These are phyloP conservation scores for Mus spretus DNA, from an alignment of 2,797 vertebrate species.

Conservation along the genomic window DNA sequence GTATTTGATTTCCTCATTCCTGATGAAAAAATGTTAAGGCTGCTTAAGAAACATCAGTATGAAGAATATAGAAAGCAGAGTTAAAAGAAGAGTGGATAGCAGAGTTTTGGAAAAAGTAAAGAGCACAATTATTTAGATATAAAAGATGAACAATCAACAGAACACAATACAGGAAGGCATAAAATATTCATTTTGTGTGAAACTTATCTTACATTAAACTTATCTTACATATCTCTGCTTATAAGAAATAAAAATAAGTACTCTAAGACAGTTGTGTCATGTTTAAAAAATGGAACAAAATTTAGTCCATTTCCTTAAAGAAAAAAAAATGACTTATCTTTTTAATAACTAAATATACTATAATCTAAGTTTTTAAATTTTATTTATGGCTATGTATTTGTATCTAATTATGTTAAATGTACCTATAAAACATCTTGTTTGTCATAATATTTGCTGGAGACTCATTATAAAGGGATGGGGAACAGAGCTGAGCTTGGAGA, in stretches of 20 bases:
- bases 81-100: neutral
- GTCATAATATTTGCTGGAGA: conserved; percentile 32
- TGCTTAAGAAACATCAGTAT: conserved; percentile 23
- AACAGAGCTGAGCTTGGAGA: neutral
- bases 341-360: neutral
- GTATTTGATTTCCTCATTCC: conserved; percentile 28
- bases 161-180: neutral
- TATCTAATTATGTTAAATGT: conserved; percentile 13
- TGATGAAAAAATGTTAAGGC: neutral
- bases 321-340: neutral
- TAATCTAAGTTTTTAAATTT: conserved; percentile 20
- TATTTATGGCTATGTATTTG: conserved; percentile 9
- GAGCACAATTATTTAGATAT: conserved; percentile 4
- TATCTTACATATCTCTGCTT: neutral
- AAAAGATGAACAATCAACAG: neutral
- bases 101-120: neutral
- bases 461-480: neutral
- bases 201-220: neutral
- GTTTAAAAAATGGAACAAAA: conserved; percentile 34
- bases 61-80: conserved; percentile 1
- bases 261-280: neutral
- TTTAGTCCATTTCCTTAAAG: conserved; percentile 48
- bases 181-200: neutral
- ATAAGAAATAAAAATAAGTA: conserved; percentile 26
- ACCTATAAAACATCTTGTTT: conserved; percentile 37